Evolutionary conservation across 2,113 vertebrate species (phyloP), one percentile per base, ranked within the genome.

Genomic region (Atherinomorus stipes): DNA sequence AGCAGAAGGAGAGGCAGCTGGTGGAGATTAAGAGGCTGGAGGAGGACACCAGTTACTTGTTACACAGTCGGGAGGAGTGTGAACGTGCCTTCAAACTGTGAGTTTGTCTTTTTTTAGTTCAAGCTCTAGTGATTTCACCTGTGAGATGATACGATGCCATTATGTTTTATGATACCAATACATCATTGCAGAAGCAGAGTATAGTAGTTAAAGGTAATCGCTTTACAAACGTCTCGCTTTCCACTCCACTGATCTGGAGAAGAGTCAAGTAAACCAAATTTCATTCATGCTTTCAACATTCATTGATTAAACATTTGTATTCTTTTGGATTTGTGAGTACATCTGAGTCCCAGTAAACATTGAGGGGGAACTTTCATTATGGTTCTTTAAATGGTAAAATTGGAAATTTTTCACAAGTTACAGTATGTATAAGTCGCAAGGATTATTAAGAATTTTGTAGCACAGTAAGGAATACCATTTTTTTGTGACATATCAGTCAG

Each of bases 81-180:
- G 96, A 98, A 65, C 94, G 81, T 74, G 98, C 97, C 64, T 99
- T 96, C 78, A 96, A 93, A 91, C 91, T 95, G 98, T 99, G 89
- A 94, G 74, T 56, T 51, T 68, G 21, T 47, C 23, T 15, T 53
- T 34, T 25, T 26, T 34, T 34, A 34, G 7, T 31, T 31, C 7
- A 8, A 7, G 5, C 5, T 9, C 4, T 34, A 1, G 31, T 7
- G 31, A 34, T 34, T 34, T 34, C 5, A 7, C 28, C 31, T 34
- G 31, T 6, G 5, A 34, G 31, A 3, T 31, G 31, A 3, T 31
- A 34, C 7, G 8, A 34, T 34, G 31, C 31, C 31, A 34, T 34
- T 8, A 34, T 4, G 31, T 34, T 34, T 34, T 34, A 34, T 34
- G 9, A 4, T 6, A 34, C 9, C 5, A 28, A 6, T 34, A 34